Base-by-base conservation (phyloP, 2,797 vertebrate genomes). In the Hephaestus fuliginosus region DNA sequence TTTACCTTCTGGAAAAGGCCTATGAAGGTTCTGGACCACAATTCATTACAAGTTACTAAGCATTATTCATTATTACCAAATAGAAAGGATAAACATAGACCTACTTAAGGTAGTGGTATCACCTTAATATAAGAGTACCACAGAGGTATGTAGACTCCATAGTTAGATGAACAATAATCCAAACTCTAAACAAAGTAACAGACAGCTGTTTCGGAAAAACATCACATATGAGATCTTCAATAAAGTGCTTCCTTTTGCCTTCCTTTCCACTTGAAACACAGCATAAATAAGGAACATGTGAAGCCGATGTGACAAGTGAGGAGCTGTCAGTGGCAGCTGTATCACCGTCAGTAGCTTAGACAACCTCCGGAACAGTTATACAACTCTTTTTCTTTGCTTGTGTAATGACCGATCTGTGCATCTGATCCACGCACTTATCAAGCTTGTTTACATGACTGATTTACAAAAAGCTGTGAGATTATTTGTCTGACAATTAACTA, bases 311-410 rank as follows among this genome's bases (percentile, higher is more conserved):
- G 41, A 61, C 14, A 33, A 15, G 61, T 58, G 71, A 87, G 67
- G 85, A 86, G 82, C 87, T 93, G 91, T 92, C 93, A 92, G 78
- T 3, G 15, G 85, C 93, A 92, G 88, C 92, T 93, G 90, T 9
- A 73, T 41, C 2, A 0, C 67, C 22, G 28, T 12, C 39, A 49
- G 36, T 3, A 28, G 61, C 69, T 62, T 25, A 41, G 22, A 56
- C 66, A 60, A 65, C 74, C 53, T 58, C 52, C 58, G 25, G 0
- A 13, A 55, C 58, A 22, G 58, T n/a, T 3, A 28, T 0, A 70
- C 75, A 62, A 0, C 1, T 64, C 20, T 48, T 33, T 48, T 33
- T 25, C 7, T 33, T 14, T 20, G 39, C n/a, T 20, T 1, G 20
- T 57, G 30, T 22, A n/a, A 36, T 6, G 41, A 13, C 53, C 28